Conservation (phyloP, 2,113 vertebrate species). For the Nothobranchius kuhntae region DNA sequence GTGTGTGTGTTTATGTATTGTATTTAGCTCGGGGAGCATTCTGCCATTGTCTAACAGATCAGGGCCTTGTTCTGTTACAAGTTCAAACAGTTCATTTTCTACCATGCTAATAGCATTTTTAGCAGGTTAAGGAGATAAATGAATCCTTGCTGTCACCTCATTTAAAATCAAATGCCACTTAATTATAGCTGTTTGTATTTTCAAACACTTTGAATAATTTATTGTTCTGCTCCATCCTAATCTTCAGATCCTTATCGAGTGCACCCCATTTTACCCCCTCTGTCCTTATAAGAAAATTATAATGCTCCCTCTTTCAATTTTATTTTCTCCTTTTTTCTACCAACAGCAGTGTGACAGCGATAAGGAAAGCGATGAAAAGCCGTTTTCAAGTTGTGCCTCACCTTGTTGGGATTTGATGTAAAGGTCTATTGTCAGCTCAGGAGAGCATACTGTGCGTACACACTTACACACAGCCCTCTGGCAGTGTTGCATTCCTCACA, state of each 20-base stretch:
- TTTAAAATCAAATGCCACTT: slow-evolving; percentile 84
- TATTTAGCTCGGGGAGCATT: slow-evolving; percentile 18
- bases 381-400: slow-evolving; percentile 70
- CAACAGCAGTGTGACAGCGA: slow-evolving; percentile 76
- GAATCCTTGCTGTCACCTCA: slow-evolving; percentile 75
- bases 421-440: slow-evolving; percentile 71
- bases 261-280: slow-evolving; percentile 66
- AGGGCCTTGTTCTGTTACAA: slow-evolving; percentile 62
- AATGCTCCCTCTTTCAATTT: slow-evolving; percentile 66
- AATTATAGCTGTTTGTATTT: slow-evolving; percentile 83
- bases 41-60: slow-evolving; percentile 60
- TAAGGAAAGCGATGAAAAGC: slow-evolving; percentile 71
- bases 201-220: slow-evolving; percentile 84
- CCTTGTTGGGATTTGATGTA: slow-evolving; percentile 73
- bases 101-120: slow-evolving; percentile 75
- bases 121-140: slow-evolving; percentile 77
- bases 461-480: slow-evolving; percentile 56
- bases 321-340: slow-evolving; percentile 65
- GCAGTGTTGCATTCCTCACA: slow-evolving; percentile 57
- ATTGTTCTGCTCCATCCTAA: slow-evolving; percentile 81
- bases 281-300: slow-evolving; percentile 77
- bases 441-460: slow-evolving; percentile 45
- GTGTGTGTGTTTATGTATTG: slow-evolving; percentile 14
- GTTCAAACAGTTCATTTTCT: slow-evolving; percentile 78
- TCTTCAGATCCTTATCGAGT: slow-evolving; percentile 78